phyloP scores from a whole-genome alignment of 2,113 vertebrate species.

The Lanius collurio region DNA sequence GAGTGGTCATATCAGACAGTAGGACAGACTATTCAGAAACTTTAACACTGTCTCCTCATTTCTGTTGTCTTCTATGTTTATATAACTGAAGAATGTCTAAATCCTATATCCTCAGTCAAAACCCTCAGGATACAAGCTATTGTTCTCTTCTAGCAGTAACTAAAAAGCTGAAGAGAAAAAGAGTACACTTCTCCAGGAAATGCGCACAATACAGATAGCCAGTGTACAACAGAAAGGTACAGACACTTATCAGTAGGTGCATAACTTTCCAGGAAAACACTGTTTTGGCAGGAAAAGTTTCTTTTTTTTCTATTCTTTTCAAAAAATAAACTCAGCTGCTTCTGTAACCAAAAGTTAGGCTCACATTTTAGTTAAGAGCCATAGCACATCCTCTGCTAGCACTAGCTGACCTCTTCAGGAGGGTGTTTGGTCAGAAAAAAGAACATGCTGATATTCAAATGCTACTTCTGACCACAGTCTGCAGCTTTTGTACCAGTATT shows the following conservation, averaged over 20 bases:
- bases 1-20: neutral
- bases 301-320: neutral
- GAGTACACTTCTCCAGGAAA: neutral
- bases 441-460: conserved; percentile 23
- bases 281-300: neutral
- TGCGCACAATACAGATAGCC: accelerated
- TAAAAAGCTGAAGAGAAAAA: neutral
- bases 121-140: neutral
- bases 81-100: neutral
- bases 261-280: neutral
- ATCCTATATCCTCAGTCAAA: neutral
- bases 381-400: neutral
- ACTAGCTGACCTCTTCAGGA: neutral
- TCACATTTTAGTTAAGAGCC: neutral
- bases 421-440: neutral
- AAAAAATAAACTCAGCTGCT: neutral
- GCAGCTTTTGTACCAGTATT: conserved; percentile 16
- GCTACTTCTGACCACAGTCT: neutral
- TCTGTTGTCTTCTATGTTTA: neutral
- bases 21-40: neutral
- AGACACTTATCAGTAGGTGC: neutral
- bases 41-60: neutral
- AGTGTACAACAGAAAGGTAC: neutral
- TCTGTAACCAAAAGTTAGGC: neutral
- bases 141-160: neutral